Evolutionary conservation across 2,888 invertebrate species (phyloP).

Genomic region (Nephrotoma appendiculata): DNA sequence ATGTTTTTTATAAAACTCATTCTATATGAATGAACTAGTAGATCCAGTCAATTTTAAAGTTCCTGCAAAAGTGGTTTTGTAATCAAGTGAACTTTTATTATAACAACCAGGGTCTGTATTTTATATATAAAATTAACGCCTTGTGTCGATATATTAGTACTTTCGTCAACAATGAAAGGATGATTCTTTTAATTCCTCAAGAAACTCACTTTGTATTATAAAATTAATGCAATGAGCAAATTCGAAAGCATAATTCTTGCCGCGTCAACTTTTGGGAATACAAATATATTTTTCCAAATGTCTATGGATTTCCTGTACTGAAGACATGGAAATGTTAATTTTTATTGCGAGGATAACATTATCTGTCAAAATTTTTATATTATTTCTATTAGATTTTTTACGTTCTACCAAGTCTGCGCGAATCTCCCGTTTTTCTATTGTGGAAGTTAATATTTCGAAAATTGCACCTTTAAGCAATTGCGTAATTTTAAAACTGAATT

Average conservation of each 20-base stretch:
- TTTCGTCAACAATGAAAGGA: slow-evolving; percentile 1
- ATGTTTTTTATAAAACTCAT: slow-evolving; percentile 2
- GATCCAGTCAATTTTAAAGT: too few relatives aligned
- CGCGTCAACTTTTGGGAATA: too few relatives aligned
- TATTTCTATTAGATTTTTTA: neutral
- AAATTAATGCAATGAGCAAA: slow-evolving; percentile 5
- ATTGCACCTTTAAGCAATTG: slow-evolving; percentile 3
- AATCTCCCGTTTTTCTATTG: slow-evolving; percentile 2
- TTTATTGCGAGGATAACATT: slow-evolving; percentile 6
- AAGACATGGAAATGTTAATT: neutral
- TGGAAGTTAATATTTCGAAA: neutral
- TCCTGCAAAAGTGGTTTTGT: too few relatives aligned
- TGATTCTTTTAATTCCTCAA: slow-evolving; percentile 4
- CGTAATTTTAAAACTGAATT: slow-evolving; percentile 2
- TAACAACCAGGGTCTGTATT: too few relatives aligned
- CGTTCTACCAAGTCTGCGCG: slow-evolving; percentile 4
- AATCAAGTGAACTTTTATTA: too few relatives aligned
- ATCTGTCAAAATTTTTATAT: slow-evolving; percentile 1
- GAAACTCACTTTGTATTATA: slow-evolving; percentile 5
- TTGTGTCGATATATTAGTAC: too few relatives aligned
- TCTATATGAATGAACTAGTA: neutral
- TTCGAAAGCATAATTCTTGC: neutral
- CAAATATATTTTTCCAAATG: too few relatives aligned
- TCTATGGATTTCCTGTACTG: too few relatives aligned
- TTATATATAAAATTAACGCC: neutral